phyloP scores from a whole-genome alignment of 1,140 invertebrate genomes.

The Drosophila tristis region DNA sequence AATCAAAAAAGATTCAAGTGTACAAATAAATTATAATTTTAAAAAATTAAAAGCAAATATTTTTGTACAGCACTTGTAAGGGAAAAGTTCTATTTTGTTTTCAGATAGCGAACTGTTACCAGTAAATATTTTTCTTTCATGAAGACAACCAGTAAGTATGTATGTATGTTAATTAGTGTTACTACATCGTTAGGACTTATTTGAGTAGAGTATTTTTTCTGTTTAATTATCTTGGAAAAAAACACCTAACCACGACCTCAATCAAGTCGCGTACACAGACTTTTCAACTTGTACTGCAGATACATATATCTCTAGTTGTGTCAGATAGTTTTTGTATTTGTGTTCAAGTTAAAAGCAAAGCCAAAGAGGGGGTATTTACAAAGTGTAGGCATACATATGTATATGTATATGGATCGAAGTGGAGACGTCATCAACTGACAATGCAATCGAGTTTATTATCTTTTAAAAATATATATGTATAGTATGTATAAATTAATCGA shows the following conservation, averaged over 20 bases:
- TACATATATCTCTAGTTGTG: constrained; percentile 16
- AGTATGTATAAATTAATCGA: constrained; percentile 63
- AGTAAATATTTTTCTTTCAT: constrained; percentile 22
- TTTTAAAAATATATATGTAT: constrained; percentile 32
- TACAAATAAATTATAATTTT: background rate
- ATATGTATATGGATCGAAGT: constrained; percentile 25
- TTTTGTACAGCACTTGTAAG: background rate
- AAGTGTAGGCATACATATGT: constrained; percentile 6
- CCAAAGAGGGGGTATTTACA: constrained; percentile 45
- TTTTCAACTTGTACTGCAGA: constrained; percentile 31
- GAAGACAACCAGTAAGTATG: constrained; percentile 55
- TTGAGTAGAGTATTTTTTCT: background rate
- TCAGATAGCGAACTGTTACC: constrained; percentile 56
- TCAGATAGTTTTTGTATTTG: no score
- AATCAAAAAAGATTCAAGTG: background rate
- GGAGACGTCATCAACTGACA: constrained; percentile 29
- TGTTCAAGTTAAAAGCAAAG: constrained; percentile 19
- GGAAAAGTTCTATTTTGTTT: constrained; percentile 1
- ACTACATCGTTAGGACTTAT: constrained; percentile 19
- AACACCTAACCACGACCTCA: constrained; percentile 5
- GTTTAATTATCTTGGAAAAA: background rate
- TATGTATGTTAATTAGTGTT: constrained; percentile 30
- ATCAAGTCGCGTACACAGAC: constrained; percentile 28
- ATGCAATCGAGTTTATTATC: constrained; percentile 54
- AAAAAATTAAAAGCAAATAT: background rate